Base-by-base conservation (phyloP, 2,113 vertebrate species). In the Phalacrocorax aristotelis region DNA sequence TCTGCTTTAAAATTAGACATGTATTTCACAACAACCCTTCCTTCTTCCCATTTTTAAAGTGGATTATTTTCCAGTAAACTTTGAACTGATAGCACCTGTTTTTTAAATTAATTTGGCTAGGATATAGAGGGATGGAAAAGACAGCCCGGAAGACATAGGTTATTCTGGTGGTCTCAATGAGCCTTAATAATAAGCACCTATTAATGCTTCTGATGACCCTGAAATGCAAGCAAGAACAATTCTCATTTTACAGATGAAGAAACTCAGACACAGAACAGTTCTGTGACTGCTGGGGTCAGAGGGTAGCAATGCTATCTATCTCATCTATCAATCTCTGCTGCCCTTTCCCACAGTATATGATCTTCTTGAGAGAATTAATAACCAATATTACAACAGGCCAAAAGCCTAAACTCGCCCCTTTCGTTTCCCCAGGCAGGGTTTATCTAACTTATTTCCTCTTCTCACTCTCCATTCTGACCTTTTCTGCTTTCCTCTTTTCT, bases 361-460 rank as follows among this genome's bases (percentile, higher is more conserved):
- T 93, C 70, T 79, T 88, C 81, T 78, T 48, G 46, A 48, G 46
- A 81, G 64, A 95, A 96, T 92, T 93, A 95, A 91, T 93, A 95
- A 75, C 71, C 34, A 86, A 86, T 87, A 95, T 57, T 86, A 89
- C 23, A 71, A 89, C 23, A 81, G 44, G 78, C 79, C 62, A 81
- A 69, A 90, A 88, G 76, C 64, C 52, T 95, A 83, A 93, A 94
- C 86, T 90, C 0, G 0, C 32, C 86, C 48, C 89, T 83, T 83
- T 74, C 18, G 32, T 93, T 68, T 85, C 42, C 58, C 64, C 46
- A 70, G 77, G 46, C 38, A 75, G 77, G 27, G 27, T 95, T 92
- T 85, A 91, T 92, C 77, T 90, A 68, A 88, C 91, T 92, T 94
- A 80, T 40, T 85, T 95, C 51, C 32, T 87, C 30, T 91, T 90